These are phyloP conservation scores for Parnassius apollo DNA, from an alignment of 2,888 invertebrate species.

Conservation along the genomic window DNA sequence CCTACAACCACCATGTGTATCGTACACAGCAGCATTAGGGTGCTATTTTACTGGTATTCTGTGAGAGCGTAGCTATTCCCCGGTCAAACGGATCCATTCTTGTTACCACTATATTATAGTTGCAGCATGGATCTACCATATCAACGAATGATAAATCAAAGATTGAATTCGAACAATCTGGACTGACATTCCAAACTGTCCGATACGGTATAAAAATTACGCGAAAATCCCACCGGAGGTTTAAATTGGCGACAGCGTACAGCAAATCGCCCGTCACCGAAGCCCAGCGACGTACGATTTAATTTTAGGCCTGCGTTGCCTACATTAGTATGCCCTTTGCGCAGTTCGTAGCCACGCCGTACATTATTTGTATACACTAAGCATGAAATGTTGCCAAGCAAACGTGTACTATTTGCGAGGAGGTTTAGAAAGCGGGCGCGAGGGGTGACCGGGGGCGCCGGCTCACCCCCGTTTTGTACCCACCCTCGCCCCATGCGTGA, in stretches of 20 bases:
- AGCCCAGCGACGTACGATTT: conserved; percentile 36
- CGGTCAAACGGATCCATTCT: too few species aligned
- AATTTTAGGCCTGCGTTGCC: conserved; percentile 52
- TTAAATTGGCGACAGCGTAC: background rate
- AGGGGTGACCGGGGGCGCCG: conserved; percentile 42
- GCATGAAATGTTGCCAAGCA: conserved; percentile 81
- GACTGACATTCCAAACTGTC: too few species aligned
- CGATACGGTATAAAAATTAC: too few species aligned
- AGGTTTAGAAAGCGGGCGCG: conserved; percentile 76
- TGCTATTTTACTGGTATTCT: too few species aligned
- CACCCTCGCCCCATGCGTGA: conserved; percentile 62
- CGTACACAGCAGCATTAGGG: too few species aligned
- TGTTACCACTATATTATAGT: too few species aligned
- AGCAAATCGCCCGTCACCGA: background rate
- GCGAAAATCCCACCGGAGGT: background rate
- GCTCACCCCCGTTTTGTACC: conserved; percentile 41
- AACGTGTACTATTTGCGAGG: conserved; percentile 79
- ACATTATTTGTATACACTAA: conserved; percentile 80
- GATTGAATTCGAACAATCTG: too few species aligned
- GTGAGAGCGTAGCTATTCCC: too few species aligned
- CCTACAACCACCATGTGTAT: too few species aligned
- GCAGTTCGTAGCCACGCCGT: conserved; percentile 69
- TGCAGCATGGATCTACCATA: too few species aligned
- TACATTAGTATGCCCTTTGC: conserved; percentile 73
- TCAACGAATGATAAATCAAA: too few species aligned